These are phyloP conservation scores for Plagodis dolabraria DNA, from an alignment of 2,888 invertebrate genomes.

Conservation along the genomic window DNA sequence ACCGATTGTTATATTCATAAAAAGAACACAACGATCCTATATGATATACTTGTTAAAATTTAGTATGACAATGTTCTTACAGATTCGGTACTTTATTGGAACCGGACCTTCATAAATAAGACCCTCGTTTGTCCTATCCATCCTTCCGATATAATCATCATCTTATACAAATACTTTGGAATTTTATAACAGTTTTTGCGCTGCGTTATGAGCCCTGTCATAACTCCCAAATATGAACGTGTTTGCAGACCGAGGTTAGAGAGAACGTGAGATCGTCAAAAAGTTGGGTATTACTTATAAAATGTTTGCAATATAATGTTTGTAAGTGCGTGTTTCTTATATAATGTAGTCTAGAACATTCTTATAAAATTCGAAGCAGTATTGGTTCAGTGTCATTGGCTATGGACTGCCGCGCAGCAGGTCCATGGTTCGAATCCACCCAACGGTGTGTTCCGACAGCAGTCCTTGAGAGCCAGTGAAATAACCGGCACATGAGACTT, in stretches of 20 bases:
- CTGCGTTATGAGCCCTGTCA: conserved; percentile 25
- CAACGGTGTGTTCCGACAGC: too few species aligned
- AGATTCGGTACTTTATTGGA: conserved; percentile 50
- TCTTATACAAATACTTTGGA: conserved; percentile 40
- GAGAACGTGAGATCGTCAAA: not conserved
- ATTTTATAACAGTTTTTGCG: conserved; percentile 27
- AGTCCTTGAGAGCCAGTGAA: too few species aligned
- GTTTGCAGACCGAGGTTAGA: conserved; percentile 1
- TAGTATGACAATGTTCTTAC: conserved; percentile 52
- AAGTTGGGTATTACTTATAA: not conserved
- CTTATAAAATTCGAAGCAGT: too few species aligned
- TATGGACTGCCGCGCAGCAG: too few species aligned
- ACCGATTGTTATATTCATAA: conserved; percentile 29
- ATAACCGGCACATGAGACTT: too few species aligned
- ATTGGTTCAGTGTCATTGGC: too few species aligned
- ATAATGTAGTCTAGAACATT: too few species aligned
- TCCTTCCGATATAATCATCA: conserved; percentile 46
- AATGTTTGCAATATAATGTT: not conserved
- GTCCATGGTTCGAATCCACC: too few species aligned
- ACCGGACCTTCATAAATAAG: conserved; percentile 54
- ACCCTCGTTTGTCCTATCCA: conserved; percentile 49
- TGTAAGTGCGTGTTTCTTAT: too few species aligned
- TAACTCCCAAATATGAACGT: conserved; percentile 11
- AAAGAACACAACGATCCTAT: conserved; percentile 28
- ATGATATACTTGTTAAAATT: conserved; percentile 47